Base-by-base conservation (phyloP, 2,113 vertebrate genomes). In the Crotalus tigris region DNA sequence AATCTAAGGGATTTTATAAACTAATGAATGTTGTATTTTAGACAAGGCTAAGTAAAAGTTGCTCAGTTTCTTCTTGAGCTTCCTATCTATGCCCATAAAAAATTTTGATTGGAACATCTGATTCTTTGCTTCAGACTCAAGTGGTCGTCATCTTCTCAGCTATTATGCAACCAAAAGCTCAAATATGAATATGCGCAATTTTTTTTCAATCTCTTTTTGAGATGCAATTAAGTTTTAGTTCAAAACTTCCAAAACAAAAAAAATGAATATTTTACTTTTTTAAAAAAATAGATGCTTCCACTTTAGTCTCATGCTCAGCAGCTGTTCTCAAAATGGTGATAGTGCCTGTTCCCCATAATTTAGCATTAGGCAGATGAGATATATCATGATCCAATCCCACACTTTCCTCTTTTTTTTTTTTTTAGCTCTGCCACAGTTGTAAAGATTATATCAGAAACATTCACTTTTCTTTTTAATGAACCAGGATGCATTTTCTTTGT, bases 21-120 rank as follows among this genome's bases (percentile, higher is more conserved):
- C 92, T 96, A 96, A 96, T 94, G 93, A 96, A 96, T 90, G 96
- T 24, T 21, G 87, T 54, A 95, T 95, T 96, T 95, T 94, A 93
- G 61, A 89, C 94, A 91, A 89, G 53, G 57, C 95, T 93, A 94
- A 93, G 69, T 93, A 85, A 55, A 59, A 64, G 92, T 2, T 92
- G 87, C 93, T 95, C 9, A 23, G 12, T 39, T 93, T 89, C 91
- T 89, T 58, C 89, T 19, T 69, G 59, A 95, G 69, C 46, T 85
- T 94, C 94, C 1, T 26, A 1, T 1, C 4, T 92, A 55, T 1
- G 86, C 85, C 46, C 89, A 24, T 11, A 87, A 91, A 57, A 0
- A 1, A 0, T 0, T 85, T 93, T 85, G 81, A 69, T 94, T 92
- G 87, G 13, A 95, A 93, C 89, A 91, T 13, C 90, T 75, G 91